A percentile compares a stretch with the other conserved stretches of the same genome.
These are phyloP conservation scores for Ladona fulva DNA, from an alignment of 1,140 invertebrate genomes.

Conservation along the genomic window DNA sequence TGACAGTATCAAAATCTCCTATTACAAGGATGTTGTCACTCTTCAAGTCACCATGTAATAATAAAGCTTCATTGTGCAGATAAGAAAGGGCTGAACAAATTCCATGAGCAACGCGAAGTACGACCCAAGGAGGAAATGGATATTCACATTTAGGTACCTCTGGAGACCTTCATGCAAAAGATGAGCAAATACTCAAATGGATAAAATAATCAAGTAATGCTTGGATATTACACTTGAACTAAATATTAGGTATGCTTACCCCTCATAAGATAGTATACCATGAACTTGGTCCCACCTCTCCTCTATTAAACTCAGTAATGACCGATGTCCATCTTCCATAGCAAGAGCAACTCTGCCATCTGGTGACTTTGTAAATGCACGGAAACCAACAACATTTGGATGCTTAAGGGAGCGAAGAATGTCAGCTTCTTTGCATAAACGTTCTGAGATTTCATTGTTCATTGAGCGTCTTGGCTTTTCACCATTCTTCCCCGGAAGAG, in stretches of 20 bases:
- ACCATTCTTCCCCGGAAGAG: slow-evolving; percentile 32
- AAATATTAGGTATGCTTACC: not conserved
- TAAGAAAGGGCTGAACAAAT: slow-evolving; percentile 65
- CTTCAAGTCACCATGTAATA: slow-evolving; percentile 78
- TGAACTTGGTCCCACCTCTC: slow-evolving; percentile 45
- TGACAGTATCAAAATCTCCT: slow-evolving; percentile 59
- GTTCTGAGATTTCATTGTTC: slow-evolving; percentile 27
- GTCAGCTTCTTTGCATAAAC: slow-evolving; percentile 60
- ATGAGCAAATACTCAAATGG: no score
- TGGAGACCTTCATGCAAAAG: no score
- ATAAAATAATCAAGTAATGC: no score
- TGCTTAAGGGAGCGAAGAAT: slow-evolving; percentile 60
- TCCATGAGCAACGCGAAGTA: slow-evolving; percentile 49
- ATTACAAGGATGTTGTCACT: slow-evolving; percentile 65
- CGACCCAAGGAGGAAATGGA: slow-evolving; percentile 51
- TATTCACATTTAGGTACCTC: not conserved
- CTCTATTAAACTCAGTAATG: slow-evolving; percentile 57
- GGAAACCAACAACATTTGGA: slow-evolving; percentile 75
- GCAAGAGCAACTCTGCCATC: slow-evolving; percentile 40
- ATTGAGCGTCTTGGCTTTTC: not conserved
- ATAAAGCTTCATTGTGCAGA: slow-evolving; percentile 57
- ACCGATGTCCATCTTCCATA: slow-evolving; percentile 44
- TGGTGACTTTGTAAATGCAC: slow-evolving; percentile 50
- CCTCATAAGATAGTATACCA: slow-evolving; percentile 25
- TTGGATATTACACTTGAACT: no score